phyloP scores from a whole-genome alignment of 2,113 vertebrate species.

The Malurus cyaneus region DNA sequence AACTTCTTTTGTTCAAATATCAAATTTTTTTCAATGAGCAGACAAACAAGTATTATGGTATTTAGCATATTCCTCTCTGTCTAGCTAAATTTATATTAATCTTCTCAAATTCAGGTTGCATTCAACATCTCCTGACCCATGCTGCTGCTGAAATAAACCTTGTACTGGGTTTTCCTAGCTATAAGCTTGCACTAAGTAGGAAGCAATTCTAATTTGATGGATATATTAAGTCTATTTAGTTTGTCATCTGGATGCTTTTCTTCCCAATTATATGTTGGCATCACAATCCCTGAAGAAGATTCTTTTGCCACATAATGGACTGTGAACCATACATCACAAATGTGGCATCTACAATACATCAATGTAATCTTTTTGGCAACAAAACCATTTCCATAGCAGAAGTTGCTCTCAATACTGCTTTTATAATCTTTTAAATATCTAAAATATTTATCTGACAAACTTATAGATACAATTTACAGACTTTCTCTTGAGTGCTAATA shows the following conservation, averaged over 20 bases:
- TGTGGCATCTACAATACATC: not conserved
- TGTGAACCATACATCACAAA: not conserved
- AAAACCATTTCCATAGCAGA: not conserved
- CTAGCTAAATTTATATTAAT: not conserved
- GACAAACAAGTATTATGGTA: not conserved
- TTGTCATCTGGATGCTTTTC: not conserved
- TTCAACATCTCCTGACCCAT: not conserved
- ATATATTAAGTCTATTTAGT: not conserved
- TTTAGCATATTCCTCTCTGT: not conserved
- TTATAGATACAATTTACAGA: not conserved
- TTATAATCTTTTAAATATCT: not conserved
- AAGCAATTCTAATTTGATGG: not conserved
- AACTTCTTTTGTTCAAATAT: not conserved
- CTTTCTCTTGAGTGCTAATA: not conserved
- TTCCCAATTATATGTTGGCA: not conserved
- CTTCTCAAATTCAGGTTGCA: not conserved
- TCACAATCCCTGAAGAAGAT: not conserved
- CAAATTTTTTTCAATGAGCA: not conserved
- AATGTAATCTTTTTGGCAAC: not conserved
- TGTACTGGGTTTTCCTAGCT: not conserved
- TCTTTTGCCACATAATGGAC: accelerated
- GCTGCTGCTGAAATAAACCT: not conserved
- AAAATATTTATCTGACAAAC: not conserved
- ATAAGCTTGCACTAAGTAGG: not conserved
- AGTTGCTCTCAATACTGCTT: not conserved